A percentile compares a stretch with the other conserved stretches of the same genome.
Conservation (phyloP, 2,888 invertebrate species). For the Drosophila meridionalis region DNA sequence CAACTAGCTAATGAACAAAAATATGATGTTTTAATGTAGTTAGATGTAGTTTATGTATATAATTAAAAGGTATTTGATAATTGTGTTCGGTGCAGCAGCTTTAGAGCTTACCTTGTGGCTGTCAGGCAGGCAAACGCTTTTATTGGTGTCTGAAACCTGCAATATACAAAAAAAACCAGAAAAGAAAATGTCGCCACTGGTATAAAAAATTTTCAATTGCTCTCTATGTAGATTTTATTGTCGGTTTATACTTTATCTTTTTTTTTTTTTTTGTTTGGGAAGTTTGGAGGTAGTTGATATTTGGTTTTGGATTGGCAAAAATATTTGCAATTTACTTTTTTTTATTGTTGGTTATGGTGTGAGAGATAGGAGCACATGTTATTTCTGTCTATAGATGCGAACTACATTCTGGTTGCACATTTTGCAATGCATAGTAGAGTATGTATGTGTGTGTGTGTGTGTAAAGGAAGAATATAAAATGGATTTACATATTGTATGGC, state of each 20-base stretch:
- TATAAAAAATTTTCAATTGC: constrained; percentile 67
- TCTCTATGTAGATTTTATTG: constrained; percentile 48
- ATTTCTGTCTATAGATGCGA: constrained; percentile 42
- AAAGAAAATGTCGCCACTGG: constrained; percentile 82
- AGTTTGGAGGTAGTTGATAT: constrained; percentile 29
- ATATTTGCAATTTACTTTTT: constrained; percentile 22
- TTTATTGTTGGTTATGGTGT: constrained; percentile 37
- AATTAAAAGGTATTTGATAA: constrained; percentile 37
- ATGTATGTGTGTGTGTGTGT: constrained; percentile 14
- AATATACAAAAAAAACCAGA: constrained; percentile 82
- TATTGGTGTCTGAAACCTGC: constrained; percentile 85
- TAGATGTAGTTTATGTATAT: constrained; percentile 33
- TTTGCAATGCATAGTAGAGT: constrained; percentile 51
- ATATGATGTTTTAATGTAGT: constrained; percentile 21
- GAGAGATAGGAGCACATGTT: constrained; percentile 38
- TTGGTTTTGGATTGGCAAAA: constrained; percentile 41
- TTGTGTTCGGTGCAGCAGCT: constrained; percentile 64
- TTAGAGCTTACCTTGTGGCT: constrained; percentile 84
- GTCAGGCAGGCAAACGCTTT: constrained; percentile 85
- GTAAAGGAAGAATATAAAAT: constrained; percentile 13
- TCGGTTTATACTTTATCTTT: constrained; percentile 28
- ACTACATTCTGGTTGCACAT: constrained; percentile 45
- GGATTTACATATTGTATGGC: constrained; percentile 48
- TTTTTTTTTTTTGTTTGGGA: constrained; percentile 3
- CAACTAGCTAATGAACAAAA: constrained; percentile 9